Base-by-base conservation (phyloP, 53 echinoderm and acorn worm genomes). In the Echinometra lucunter region DNA sequence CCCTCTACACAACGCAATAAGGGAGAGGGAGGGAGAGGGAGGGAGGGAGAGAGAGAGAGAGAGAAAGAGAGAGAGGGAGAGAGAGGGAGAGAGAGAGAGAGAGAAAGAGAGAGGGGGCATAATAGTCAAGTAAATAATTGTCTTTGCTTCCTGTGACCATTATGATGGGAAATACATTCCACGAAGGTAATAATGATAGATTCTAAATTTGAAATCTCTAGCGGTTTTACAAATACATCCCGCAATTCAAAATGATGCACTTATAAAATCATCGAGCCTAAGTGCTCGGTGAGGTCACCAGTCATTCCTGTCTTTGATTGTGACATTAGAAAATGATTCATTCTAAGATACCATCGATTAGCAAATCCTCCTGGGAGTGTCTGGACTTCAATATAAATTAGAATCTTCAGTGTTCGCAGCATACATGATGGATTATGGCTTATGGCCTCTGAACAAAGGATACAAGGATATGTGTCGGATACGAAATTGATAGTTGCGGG, bases 331-430 rank as follows among this genome's bases (percentile, higher is more conserved):
- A 78, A 78, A 42, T 78, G 38, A 40, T 78, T 17, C 78, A 42
- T 78, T 78, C 78, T 11, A 78, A 78, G 78, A 78, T 42, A 78
- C 78, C 78, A 42, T 78, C 42, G 38, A 78, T 78, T 42, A 78
- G 40, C 13, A 21, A 19, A 38, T 17, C 42, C 78, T 42, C 42
- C 38, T 38, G 42, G 21, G 78, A 19, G 5, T 40, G 21, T 42
- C 38, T 40, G 38, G 42, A 19, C 19, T 35, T 78, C 19, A 18
- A 35, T 19, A 42, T n/a, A n/a, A n/a, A n/a, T n/a, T 78, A 78
- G 78, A 78, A 78, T 38, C 23, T 78, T 40, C 9, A 40, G 8
- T 78, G 78, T 78, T 78, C 78, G 18, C 42, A 40, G 78, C 78
- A 78, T 78, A 78, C 42, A 78, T 69, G 30, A 78, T 78, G 19